Evolutionary conservation across 2,888 invertebrate species (phyloP), one percentile per base, ranked within the genome.

Genomic region (Choreutis nemorana): DNA sequence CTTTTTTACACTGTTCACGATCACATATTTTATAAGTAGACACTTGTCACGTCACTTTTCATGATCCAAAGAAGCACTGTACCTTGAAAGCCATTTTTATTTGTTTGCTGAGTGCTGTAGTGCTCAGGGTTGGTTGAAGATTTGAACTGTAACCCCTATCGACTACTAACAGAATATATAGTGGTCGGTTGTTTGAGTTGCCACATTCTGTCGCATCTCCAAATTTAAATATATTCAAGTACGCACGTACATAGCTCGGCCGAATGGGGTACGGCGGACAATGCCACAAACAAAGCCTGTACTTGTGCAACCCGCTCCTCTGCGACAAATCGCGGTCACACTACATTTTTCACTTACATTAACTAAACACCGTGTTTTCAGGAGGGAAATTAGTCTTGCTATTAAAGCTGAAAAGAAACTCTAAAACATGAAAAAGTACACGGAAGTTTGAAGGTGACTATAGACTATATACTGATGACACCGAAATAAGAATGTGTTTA

Each of bases 211-310:
- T 55, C 60, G 67, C 71, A 72, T 77, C 75, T 77, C 67, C 72
- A 73, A 75, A 78, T 78, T 78, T 78, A 63, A 78, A 78, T 77
- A 77, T 73, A 67, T 66, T 77, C 78, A 78, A 78, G 78, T 73
- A 78, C 77, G 71, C 78, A 77, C 77, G 77, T 78, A 75, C 70
- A 36, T n/a, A 51, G 54, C 46, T 52, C 39, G 48, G 53, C 55
- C 54, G 59, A 49, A 52, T n/a, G n/a, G 63, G 71, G 62, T 55
- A 53, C 48, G 42, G 58, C 62, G 73, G 73, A 77, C 77, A 77
- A 78, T 75, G 68, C 64, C 68, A 55, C 54, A 56, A 63, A 77
- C 73, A 75, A 77, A 63, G 65, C 55, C 42, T 50, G 54, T 49
- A 56, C 71, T 78, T 75, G 64, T 62, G 72, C 68, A 73, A 73